phyloP scores from a whole-genome alignment of 2,888 invertebrate genomes.

The Melinaea marsaeus region DNA sequence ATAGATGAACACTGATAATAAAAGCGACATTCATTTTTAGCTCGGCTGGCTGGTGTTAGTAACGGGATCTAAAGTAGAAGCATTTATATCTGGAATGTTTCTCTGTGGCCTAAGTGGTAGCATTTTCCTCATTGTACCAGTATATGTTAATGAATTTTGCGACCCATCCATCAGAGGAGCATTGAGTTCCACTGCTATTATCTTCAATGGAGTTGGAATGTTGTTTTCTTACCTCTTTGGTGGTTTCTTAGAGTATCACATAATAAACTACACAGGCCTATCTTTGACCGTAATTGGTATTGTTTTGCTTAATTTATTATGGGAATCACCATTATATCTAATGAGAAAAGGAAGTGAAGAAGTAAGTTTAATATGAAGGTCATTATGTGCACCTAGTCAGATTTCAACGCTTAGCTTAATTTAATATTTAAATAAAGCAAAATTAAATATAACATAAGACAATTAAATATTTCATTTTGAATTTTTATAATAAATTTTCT shows the following conservation, averaged over 20 bases:
- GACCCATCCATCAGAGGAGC: slow-evolving; percentile 58
- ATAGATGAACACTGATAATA: background rate
- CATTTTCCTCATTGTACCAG: background rate
- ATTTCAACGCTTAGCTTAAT: too few species aligned
- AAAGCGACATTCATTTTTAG: background rate
- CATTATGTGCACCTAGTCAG: background rate
- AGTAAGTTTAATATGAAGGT: background rate
- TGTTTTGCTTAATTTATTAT: slow-evolving; percentile 39
- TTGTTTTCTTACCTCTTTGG: slow-evolving; percentile 55
- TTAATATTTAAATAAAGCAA: too few species aligned
- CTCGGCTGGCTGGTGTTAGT: background rate
- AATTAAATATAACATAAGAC: too few species aligned
- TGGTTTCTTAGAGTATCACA: slow-evolving; percentile 47
- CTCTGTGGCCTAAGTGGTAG: background rate
- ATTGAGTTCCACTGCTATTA: slow-evolving; percentile 49
- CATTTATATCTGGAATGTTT: background rate
- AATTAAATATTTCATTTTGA: too few species aligned
- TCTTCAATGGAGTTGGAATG: slow-evolving; percentile 53
- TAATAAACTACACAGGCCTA: slow-evolving; percentile 49
- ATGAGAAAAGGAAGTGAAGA: slow-evolving; percentile 47
- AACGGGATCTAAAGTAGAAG: background rate
- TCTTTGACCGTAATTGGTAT: slow-evolving; percentile 40
- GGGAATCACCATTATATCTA: slow-evolving; percentile 55
- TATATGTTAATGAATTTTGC: slow-evolving; percentile 29
- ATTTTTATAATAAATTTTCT: too few species aligned